These are phyloP conservation scores for Lytechinus variegatus DNA, from an alignment of 35 echinoderm and acorn worm genomes.

Conservation along the genomic window DNA sequence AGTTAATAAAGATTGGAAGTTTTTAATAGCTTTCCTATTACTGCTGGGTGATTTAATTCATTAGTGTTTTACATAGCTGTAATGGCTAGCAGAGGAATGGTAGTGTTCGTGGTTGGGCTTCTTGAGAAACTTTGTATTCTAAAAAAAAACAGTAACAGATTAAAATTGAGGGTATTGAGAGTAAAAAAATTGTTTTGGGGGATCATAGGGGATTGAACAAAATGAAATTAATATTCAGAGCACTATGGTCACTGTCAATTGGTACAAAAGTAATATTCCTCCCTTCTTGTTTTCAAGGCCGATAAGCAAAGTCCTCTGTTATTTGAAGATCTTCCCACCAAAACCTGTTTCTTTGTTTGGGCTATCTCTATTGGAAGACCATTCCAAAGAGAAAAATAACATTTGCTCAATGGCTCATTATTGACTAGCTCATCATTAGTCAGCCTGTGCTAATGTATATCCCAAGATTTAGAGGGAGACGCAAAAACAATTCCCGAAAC, in stretches of 20 bases:
- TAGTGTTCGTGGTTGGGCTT: neutral
- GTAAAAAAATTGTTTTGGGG: neutral
- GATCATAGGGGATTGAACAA: neutral
- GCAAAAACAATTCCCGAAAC: neutral
- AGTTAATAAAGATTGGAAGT: neutral
- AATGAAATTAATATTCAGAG: neutral
- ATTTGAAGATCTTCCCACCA: neutral
- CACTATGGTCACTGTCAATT: neutral
- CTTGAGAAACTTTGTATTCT: neutral
- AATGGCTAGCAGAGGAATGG: neutral
- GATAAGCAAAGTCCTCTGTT: neutral
- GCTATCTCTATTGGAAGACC: constrained; percentile 1
- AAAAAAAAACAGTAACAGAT: no score
- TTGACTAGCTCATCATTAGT: neutral
- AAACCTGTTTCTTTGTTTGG: neutral
- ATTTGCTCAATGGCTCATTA: neutral
- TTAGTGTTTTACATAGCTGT: neutral
- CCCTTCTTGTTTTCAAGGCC: neutral
- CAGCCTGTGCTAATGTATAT: neutral
- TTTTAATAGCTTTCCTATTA: neutral
- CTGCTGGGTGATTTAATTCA: neutral
- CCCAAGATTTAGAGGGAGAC: neutral
- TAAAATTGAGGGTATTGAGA: neutral
- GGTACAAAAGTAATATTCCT: neutral
- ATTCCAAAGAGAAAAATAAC: neutral